These are phyloP conservation scores for Pangasius mekongensis DNA, from an alignment of 2,797 vertebrate species.

Conservation along the genomic window DNA sequence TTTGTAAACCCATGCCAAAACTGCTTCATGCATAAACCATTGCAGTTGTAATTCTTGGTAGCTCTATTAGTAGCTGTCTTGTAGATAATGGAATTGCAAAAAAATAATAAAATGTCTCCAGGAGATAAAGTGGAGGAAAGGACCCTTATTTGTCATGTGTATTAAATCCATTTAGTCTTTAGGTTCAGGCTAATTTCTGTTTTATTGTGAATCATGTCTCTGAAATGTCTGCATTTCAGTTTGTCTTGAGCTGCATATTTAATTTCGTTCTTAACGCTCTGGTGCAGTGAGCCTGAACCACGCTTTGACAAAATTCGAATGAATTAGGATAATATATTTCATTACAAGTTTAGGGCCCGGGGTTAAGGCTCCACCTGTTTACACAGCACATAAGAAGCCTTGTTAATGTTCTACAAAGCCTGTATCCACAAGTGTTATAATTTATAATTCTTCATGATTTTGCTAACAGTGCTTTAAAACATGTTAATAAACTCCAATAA, in stretches of 20 bases:
- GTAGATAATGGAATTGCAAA: slow-evolving; percentile 41
- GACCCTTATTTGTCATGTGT: neutral
- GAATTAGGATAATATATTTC: neutral
- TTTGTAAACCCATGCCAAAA: slow-evolving; percentile 20
- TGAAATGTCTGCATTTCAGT: slow-evolving; percentile 9
- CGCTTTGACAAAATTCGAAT: slow-evolving; percentile 5
- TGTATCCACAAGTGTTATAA: neutral
- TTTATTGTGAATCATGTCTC: slow-evolving; percentile 19
- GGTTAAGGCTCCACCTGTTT: neutral
- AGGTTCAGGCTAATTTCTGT: neutral
- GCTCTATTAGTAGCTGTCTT: slow-evolving; percentile 47
- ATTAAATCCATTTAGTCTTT: slow-evolving; percentile 34
- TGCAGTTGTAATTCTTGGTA: slow-evolving; percentile 33
- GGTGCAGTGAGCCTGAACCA: slow-evolving; percentile 1
- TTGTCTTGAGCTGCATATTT: slow-evolving; percentile 30
- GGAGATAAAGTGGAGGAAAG: slow-evolving; percentile 23
- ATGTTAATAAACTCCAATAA: neutral
- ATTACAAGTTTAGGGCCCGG: neutral
- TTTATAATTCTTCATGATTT: neutral
- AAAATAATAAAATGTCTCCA: slow-evolving; percentile 25
- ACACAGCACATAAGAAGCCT: neutral
- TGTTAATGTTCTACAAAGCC: neutral
- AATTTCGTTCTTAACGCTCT: slow-evolving; percentile 31
- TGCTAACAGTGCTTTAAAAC: neutral
- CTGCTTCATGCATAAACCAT: slow-evolving; percentile 34